A percentile compares a stretch with the other conserved stretches of the same genome.
phyloP scores from a whole-genome alignment of 2,113 vertebrate species.

The Okapia johnstoni region DNA sequence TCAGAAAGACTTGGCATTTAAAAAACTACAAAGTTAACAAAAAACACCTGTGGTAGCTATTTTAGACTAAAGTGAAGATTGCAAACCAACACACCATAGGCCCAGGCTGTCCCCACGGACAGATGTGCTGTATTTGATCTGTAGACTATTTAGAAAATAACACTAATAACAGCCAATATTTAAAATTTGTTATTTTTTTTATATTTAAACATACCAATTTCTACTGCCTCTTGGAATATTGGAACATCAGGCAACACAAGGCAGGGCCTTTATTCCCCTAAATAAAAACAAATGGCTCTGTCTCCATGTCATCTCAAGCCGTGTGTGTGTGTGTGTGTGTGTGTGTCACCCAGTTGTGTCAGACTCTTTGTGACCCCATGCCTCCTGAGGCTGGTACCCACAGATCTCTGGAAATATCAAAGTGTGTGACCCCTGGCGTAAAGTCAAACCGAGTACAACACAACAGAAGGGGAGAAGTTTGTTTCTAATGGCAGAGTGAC shows the following conservation, averaged over 20 bases:
- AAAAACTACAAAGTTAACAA: not conserved
- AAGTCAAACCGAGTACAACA: not conserved
- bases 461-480: not conserved
- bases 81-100: not conserved
- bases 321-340: not conserved
- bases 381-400: not conserved
- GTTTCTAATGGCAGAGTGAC: not conserved
- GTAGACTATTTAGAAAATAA: not conserved
- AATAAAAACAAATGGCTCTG: not conserved
- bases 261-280: not conserved
- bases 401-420: not conserved
- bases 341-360: not conserved
- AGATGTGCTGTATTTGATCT: not conserved
- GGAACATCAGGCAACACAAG: not conserved
- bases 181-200: not conserved
- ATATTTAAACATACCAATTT: not conserved
- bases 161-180: not conserved
- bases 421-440: conserved; percentile 7
- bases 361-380: not conserved
- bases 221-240: not conserved
- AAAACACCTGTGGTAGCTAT: not conserved
- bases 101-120: not conserved
- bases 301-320: not conserved
- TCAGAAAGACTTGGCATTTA: not conserved
- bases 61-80: not conserved